These are phyloP conservation scores for Philonicus albiceps DNA, from an alignment of 2,888 invertebrate genomes.

Conservation along the genomic window DNA sequence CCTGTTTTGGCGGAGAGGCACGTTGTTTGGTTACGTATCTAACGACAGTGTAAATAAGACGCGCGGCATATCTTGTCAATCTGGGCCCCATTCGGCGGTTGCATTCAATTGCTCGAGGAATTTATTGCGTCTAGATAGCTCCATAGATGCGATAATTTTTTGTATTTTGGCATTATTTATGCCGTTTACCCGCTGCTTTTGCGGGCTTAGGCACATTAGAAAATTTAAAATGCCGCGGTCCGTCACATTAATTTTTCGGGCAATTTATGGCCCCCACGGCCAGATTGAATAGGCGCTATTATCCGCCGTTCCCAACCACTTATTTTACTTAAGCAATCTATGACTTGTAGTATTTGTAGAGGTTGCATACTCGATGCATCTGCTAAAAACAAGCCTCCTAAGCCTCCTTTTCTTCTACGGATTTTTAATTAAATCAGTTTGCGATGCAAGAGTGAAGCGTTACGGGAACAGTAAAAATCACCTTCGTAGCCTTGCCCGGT, in stretches of 20 bases:
- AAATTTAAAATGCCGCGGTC: background rate
- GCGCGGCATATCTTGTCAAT: conserved; percentile 18
- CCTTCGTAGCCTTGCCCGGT: background rate
- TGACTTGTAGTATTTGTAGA: background rate
- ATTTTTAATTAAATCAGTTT: background rate
- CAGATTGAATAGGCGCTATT: background rate
- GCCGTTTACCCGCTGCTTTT: background rate
- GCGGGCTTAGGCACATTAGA: background rate
- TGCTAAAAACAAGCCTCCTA: background rate
- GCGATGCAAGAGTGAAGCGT: background rate
- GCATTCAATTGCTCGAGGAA: background rate
- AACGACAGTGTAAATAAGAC: conserved; percentile 20
- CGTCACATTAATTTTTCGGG: background rate
- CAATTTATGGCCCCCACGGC: background rate
- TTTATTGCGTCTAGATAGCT: conserved; percentile 10
- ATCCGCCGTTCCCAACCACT: background rate
- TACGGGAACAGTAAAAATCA: background rate
- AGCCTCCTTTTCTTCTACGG: background rate
- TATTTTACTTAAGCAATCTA: background rate
- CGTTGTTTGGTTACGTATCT: background rate
- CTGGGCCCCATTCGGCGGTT: conserved; percentile 20
- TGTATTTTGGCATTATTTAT: conserved; percentile 1
- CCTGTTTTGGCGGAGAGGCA: background rate
- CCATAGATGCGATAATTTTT: conserved; percentile 6
- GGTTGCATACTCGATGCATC: background rate